Evolutionary conservation across 2,113 vertebrate species (phyloP), one percentile per base, ranked within the genome.

Genomic region (Stegostoma tigrinum): DNA sequence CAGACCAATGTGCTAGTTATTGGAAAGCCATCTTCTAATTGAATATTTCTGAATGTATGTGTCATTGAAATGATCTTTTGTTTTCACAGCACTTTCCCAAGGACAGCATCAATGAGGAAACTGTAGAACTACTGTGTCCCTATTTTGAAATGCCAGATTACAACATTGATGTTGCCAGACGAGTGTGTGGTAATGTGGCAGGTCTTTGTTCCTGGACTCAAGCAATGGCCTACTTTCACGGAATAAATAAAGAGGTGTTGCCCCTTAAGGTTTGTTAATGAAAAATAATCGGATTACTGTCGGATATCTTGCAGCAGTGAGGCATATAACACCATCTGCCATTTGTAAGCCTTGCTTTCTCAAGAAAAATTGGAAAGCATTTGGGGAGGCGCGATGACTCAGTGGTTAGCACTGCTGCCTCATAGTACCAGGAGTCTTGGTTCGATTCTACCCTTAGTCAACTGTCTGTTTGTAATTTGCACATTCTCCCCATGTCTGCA

Each of bases 151-250:
- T 99, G 99, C 80, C 96, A 0, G 99, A 99, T 97, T 99, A 99
- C 96, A 99, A 99, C 96, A 99, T 98, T 1, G 99, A 99, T 96
- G 99, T 98, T 23, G 99, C 99, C 21, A 98, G 97, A 96, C 97
- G 98, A 3, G 98, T 99, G 0, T 99, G 99, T 96, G 98, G 99
- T 15, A 99, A 99, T 68, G 98, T 99, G 96, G 98, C 99, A 0
- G 99, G 99, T 48, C 98, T 99, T 94, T 99, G 98, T 96, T 99
- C 99, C 10, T 99, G 99, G 99, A 99, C 99, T 1, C 99, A 98
- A 97, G 98, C 98, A n/a, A 99, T 99, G 99, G 98, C 98, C 0
- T 96, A 98, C 8, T 99, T 99, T 97, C 99, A 98, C 97, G 98
- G 98, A 78, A 98, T 99, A 96, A 99, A 99, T 97, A 99, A 98